Evolutionary conservation across 1,140 invertebrate species (phyloP).

Genomic region (Trichonephila inaurata): DNA sequence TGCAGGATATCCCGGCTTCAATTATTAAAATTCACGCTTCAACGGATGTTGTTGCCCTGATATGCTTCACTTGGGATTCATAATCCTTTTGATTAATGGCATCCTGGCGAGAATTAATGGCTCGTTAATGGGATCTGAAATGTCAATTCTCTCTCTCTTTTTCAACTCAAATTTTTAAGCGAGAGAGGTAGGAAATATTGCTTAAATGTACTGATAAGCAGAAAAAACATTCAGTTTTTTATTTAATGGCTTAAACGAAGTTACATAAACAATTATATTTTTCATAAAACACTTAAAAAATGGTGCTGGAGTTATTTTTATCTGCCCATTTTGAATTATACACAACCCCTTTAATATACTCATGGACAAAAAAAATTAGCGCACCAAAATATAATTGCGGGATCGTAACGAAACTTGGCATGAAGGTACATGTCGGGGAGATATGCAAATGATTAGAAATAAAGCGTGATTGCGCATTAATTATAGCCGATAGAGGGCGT

Average conservation of each 20-base stretch:
- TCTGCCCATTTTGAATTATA: too few relatives aligned
- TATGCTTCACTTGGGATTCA: conserved; percentile 24
- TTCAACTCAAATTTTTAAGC: neutral
- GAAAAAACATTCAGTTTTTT: neutral
- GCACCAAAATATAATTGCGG: too few relatives aligned
- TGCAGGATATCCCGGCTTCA: conserved; percentile 1
- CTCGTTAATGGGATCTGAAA: conserved; percentile 6
- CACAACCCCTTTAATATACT: too few relatives aligned
- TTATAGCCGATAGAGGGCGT: too few relatives aligned
- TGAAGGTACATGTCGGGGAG: too few relatives aligned
- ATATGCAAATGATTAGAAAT: too few relatives aligned
- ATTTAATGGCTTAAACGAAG: neutral
- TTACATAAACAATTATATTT: neutral
- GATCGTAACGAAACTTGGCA: too few relatives aligned
- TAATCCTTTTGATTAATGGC: conserved; percentile 37
- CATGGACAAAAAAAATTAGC: too few relatives aligned
- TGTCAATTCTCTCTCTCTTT: neutral
- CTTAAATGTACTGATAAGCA: neutral
- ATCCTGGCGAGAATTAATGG: neutral
- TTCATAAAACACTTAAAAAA: too few relatives aligned
- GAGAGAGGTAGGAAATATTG: neutral
- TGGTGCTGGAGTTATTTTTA: too few relatives aligned
- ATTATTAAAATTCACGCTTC: conserved; percentile 49
- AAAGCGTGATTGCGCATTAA: too few relatives aligned
- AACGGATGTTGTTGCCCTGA: conserved; percentile 41